phyloP scores from a whole-genome alignment of 2,888 invertebrate species.

The Opisthograptis luteolata region DNA sequence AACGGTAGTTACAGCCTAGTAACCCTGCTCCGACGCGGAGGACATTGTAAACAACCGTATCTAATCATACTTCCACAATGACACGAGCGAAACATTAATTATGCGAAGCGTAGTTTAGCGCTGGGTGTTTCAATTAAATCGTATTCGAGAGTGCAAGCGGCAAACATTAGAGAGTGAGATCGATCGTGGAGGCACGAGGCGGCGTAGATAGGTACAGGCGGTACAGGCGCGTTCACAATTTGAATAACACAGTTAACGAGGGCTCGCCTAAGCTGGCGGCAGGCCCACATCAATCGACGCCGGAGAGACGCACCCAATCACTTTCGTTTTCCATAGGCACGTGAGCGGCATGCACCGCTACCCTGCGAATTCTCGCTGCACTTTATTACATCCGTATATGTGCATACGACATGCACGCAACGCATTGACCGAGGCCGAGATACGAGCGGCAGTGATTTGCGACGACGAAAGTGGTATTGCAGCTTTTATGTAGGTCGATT shows the following conservation, averaged over 20 bases:
- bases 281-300: slow-evolving; percentile 74
- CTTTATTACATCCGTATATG: slow-evolving; percentile 81
- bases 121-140: slow-evolving; percentile 52
- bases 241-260: slow-evolving; percentile 79
- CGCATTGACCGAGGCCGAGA: slow-evolving; percentile 83
- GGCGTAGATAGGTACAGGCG: slow-evolving; percentile 27
- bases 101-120: slow-evolving; percentile 44
- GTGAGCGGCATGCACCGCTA: slow-evolving; percentile 76
- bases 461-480: slow-evolving; percentile 83
- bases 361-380: slow-evolving; percentile 79
- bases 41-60: slow-evolving; percentile 34
- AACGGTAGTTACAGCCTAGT: slow-evolving; percentile 21
- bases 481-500: slow-evolving; percentile 82
- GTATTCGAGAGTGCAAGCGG: slow-evolving; percentile 60
- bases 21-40: slow-evolving; percentile 29
- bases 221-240: slow-evolving; percentile 62
- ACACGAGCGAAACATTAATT: slow-evolving; percentile 40
- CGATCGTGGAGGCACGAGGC: slow-evolving; percentile 50
- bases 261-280: slow-evolving; percentile 67
- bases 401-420: slow-evolving; percentile 80
- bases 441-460: slow-evolving; percentile 79
- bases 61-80: slow-evolving; percentile 34
- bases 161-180: slow-evolving; percentile 58
- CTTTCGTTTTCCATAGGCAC: slow-evolving; percentile 78
- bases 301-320: slow-evolving; percentile 79